Base-by-base conservation (phyloP, 2,797 vertebrate species). In the Alectoris magna region DNA sequence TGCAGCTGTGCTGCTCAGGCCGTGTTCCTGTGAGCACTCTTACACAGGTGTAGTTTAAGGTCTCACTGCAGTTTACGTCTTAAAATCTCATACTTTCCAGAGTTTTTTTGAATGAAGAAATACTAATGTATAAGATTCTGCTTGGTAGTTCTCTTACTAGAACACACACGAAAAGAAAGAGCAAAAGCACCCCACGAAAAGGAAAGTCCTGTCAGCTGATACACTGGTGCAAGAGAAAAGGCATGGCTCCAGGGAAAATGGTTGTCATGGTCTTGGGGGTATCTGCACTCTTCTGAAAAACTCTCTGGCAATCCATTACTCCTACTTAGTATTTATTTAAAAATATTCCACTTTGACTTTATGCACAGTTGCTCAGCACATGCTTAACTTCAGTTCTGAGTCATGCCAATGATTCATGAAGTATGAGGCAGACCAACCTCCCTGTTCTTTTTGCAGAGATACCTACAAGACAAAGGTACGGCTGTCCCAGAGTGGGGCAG, bases 241-340 rank as follows among this genome's bases (percentile, higher is more conserved):
- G 2, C 10, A 11, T 41, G n/a, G 22, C n/a, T 56, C 1, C 3
- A 10, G 2, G 4, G 2, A 6, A 5, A 46, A 21, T 19, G 12
- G 11, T 34, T 84, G 76, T 82, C 11, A 11, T 53, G 60, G n/a
- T 76, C 34, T 84, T 41, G 63, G 14, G 6, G 14, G 7, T 55
- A 59, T 74, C 15, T 31, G 0, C 69, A 58, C 46, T 49, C 26
- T 68, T 88, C 12, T 10, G 51, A 10, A 72, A 56, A 68, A 24
- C 5, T 60, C 49, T 26, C 41, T 26, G 72, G 15, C 34, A 70
- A 51, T 79, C 31, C 34, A 16, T 66, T 87, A 16, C 26, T 51
- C 6, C 8, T 63, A 36, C 71, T 70, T 70, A 18, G 8, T 51
- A 44, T 78, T 83, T 88, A 76, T 78, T 84, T 78, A 13, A 68